These are phyloP conservation scores for Temnothorax curvispinosus DNA, from an alignment of 1,140 invertebrate species.

Conservation along the genomic window DNA sequence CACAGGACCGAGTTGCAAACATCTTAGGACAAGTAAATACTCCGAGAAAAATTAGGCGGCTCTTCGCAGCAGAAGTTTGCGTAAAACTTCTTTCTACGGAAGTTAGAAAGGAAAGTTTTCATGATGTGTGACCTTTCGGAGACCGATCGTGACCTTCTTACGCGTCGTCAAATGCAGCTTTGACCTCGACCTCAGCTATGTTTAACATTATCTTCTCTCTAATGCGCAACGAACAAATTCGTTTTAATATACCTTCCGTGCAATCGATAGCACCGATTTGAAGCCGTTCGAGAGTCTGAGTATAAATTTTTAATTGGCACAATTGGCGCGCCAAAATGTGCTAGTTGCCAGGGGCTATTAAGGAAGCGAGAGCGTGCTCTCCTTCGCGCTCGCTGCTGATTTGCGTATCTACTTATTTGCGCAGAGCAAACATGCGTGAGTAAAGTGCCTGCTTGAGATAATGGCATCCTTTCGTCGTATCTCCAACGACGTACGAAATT, in stretches of 20 bases:
- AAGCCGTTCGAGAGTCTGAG: neutral
- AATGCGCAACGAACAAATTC: neutral
- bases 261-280: constrained; percentile 4
- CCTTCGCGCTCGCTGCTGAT: constrained; percentile 26
- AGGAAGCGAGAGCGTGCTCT: neutral
- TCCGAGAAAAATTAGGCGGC: neutral
- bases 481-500: neutral
- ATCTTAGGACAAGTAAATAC: neutral
- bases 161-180: neutral
- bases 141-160: neutral
- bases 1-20: neutral
- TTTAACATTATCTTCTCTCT: constrained; percentile 1
- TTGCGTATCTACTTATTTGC: constrained; percentile 28
- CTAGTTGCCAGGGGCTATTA: constrained; percentile 2
- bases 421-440: constrained; percentile 19
- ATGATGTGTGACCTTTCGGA: neutral
- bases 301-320: neutral
- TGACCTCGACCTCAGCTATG: neutral
- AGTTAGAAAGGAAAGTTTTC: neutral
- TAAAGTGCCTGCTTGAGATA: constrained; percentile 42
- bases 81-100: neutral
- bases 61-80: neutral
- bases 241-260: neutral
- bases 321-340: neutral
- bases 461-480: constrained; percentile 22